Evolutionary conservation across 1,140 invertebrate genomes (phyloP), one percentile per base, ranked within the genome.

Genomic region (Trichonephila clavipes): DNA sequence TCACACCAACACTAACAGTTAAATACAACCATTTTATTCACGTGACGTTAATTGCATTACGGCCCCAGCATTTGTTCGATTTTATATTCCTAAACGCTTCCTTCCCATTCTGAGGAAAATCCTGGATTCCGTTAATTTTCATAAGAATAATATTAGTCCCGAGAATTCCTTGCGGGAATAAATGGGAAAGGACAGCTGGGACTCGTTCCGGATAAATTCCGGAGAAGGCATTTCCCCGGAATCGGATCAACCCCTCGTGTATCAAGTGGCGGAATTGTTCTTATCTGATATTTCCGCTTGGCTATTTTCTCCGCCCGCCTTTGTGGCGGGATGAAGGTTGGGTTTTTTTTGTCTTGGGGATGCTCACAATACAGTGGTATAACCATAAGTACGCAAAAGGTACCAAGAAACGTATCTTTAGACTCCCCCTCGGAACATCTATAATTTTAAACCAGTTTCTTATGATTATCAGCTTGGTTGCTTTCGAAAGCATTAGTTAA

Each of bases 131-230:
- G 72, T 77, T 77, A 40, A 77, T 77, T 77, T 77, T 77, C 72
- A 77, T 77, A 77, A 77, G 72, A 77, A 77, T 40, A 77, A 77
- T 28, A 77, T 77, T 40, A 77, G 72, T 77, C 6, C 72, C 72
- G 18, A 34, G 34, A 77, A 77, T 77, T 77, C 72, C 72, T 19
- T 28, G 72, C 28, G 24, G 28, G 72, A 16, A 19, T 18, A 34
- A 77, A 77, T 24, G 24, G 72, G 28, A 77, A 34, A 34, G 72
- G 72, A 77, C 72, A 40, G 24, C 24, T 40, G 72, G 72, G 72
- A 64, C 21, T 19, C 16, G 21, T 64, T 64, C 62, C 62, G 62
- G 62, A 77, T 34, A 77, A 34, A 40, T 77, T 77, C 72, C 72
- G 24, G 72, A 34, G 28, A 16, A 24, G 24, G 72, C 24, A 77